Evolutionary conservation across 2,797 vertebrate species (phyloP), one percentile per base, ranked within the genome.

Genomic region (Cirrhinus molitorella): DNA sequence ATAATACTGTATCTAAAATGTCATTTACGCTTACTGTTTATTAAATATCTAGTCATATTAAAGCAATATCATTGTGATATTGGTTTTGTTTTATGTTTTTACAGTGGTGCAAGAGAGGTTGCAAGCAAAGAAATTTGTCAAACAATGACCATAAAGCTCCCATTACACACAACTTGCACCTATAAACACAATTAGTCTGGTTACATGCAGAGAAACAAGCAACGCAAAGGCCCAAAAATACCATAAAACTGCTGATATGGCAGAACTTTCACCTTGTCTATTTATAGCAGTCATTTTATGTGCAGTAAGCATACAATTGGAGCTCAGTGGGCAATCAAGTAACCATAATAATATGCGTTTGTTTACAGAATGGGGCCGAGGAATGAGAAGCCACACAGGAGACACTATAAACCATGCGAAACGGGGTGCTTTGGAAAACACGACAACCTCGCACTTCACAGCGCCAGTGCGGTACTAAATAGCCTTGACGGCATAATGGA

Each of bases 251-350:
- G 51, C 40, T 68, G 63, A 47, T 13, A 31, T 45, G 23, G 80
- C 49, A 61, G 76, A 67, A 83, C 66, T 80, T 82, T 79, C 80
- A 77, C 12, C 21, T 43, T 84, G 76, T 61, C 40, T 87, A 73
- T 80, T 88, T 88, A 84, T 63, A 83, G 43, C 37, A 73, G n/a
- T 19, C 51, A 53, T 78, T 84, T 79, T 47, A 80, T 87, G 73
- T 37, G 40, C 81, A 84, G 28, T 74, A 51, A 19, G 40, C 53
- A 37, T 25, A 72, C 55, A 63, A n/a, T 88, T 89, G 23, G 51
- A 82, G 59, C 79, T 81, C 31, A 66, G 63, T 73, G 47, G 25
- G 85, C 80, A 91, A 87, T 79, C 75, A 79, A 72, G 76, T 85
- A 84, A 79, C 34, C 66, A 85, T 80, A 86, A 75, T 79, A 87